These are phyloP conservation scores for Dione juno DNA, from an alignment of 2,888 invertebrate species.

Conservation along the genomic window DNA sequence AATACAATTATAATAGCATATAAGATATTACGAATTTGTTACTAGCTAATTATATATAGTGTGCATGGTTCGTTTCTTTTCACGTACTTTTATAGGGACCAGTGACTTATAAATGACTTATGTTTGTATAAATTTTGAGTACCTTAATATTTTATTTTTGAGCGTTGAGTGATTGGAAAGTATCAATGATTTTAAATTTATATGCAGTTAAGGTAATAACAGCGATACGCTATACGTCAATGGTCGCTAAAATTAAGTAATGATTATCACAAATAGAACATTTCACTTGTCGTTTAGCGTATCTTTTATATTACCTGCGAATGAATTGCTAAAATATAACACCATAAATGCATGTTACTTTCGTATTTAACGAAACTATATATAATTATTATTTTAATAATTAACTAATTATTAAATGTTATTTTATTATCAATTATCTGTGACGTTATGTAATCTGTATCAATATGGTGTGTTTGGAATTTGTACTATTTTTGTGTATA, in stretches of 20 bases:
- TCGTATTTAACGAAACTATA: not conserved
- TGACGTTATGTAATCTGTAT: slow-evolving; percentile 13
- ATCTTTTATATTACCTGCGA: slow-evolving; percentile 36
- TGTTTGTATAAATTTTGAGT: slow-evolving; percentile 33
- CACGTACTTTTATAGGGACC: slow-evolving; percentile 54
- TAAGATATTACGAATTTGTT: slow-evolving; percentile 55
- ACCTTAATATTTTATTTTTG: slow-evolving; percentile 29
- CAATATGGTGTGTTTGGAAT: slow-evolving; percentile 23
- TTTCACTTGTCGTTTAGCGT: slow-evolving; percentile 33
- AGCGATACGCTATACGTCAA: slow-evolving; percentile 37
- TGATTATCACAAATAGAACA: not conserved
- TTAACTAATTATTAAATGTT: not conserved
- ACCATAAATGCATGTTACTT: not conserved
- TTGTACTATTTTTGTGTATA: slow-evolving; percentile 53
- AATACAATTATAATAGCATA: slow-evolving; percentile 52
- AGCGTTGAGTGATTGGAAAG: slow-evolving; percentile 24
- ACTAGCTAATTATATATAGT: slow-evolving; percentile 33
- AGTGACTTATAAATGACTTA: slow-evolving; percentile 57
- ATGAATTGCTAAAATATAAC: not conserved
- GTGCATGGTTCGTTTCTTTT: slow-evolving; percentile 56
- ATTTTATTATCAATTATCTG: slow-evolving; percentile 4
- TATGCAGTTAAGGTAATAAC: not conserved
- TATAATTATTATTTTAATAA: not conserved
- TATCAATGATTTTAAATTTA: not conserved
- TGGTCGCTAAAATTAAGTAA: not conserved